Base-by-base conservation (phyloP, 37 sponge, comb jelly and placozoan species). In the Tethya wilhelma region DNA sequence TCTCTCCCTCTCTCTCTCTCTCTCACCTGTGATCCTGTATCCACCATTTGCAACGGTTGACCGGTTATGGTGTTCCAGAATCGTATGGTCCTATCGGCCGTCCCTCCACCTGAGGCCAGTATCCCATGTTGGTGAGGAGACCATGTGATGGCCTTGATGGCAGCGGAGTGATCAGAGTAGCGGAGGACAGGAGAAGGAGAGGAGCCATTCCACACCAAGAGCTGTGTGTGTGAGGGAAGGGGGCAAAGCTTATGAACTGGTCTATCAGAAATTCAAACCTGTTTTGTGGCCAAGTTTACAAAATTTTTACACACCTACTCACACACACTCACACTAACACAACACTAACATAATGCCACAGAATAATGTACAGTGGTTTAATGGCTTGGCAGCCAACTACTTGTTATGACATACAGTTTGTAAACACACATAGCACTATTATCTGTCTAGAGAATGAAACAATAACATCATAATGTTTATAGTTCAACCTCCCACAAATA, bases 131-230 rank as follows among this genome's bases (percentile, higher is more conserved):
- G 97, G 58, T 98, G 96, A 0, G 99, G 99, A 1, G 96, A 98
- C 99, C 99, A 98, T 29, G 99, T 87, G 14, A 98, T 71, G 26
- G 99, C 99, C 77, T 98, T 98, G 45, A 98, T 91, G 26, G 99
- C 99, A 22, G 99, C 99, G 1, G 64, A 65, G 67, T 98, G 99
- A 1, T 96, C 94, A 19, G 87, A 14, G 80, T 94, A 88, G 28
- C 83, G 46, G 77, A 83, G 86, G 17, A 80, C 53, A 6, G 98
- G 98, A 0, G 73, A n/a, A 0, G 28, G 28, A 29, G 89, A 74
- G 56, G 70, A 67, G 2, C 53, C 62, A 70, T 60, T 82, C 95
- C 93, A 94, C 3, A 94, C 70, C 53, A 79, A 76, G 63, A 94
- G 79, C 78, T 84, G 83, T 17, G 28, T 2, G 8, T 58, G 14